Evolutionary conservation across 1,140 invertebrate genomes (phyloP), one percentile per base, ranked within the genome.

Genomic region (Atta texana): DNA sequence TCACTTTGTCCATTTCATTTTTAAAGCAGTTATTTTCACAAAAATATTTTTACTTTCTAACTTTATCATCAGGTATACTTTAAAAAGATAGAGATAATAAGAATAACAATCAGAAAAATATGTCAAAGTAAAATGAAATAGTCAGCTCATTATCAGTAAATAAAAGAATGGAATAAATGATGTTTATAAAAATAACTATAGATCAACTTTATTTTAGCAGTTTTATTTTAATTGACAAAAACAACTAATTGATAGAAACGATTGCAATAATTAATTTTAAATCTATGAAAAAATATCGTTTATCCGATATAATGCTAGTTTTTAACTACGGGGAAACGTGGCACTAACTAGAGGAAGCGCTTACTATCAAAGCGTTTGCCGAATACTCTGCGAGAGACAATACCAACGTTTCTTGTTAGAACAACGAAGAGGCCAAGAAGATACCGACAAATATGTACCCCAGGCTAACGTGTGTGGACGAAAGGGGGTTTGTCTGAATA

Each of bases 391-490:
- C 14, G 18, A 77, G 16, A 28, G 14, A 81, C 31, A 72, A 82
- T 72, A 12, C 44, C 55, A 66, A 24, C 34, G 24, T 28, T 61
- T 44, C 68, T 74, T 68, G 39, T 61, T 49, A 31, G 24, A 44
- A 61, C 14, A 61, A 21, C 63, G 68, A 28, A 82, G 55, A 21
- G 24, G 31, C 34, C 55, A 61, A 61, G 80, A 61, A 74, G 55
- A 82, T 59, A 59, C 24, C 55, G 80, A 31, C 53, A 44, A 82
- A 82, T 55, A 71, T 44, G 68, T 69, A 69, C 24, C 44, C n/a
- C 44, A 57, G 39, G 44, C 61, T 85, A 78, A 64, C 72, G 72
- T 78, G 4, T 61, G 39, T 74, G 68, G 69, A 80, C 80, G 34
- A 61, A 44, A 59, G 24, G 44, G 21, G 53, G 77, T 63, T 80